Evolutionary conservation across 53 echinoderm and acorn worm genomes (phyloP).

Genomic region (Stichopus horrens): DNA sequence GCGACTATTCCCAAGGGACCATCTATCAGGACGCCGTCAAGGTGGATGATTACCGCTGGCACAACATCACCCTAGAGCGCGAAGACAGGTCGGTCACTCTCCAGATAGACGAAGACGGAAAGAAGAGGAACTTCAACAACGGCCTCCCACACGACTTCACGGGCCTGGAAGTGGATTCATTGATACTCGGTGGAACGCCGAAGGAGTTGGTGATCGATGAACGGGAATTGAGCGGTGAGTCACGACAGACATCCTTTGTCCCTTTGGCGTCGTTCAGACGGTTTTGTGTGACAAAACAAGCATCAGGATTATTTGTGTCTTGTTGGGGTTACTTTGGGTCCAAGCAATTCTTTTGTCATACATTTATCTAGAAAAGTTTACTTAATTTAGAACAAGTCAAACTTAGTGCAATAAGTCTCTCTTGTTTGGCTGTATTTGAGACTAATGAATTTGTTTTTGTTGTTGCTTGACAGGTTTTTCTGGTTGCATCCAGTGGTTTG

Average conservation of each 20-base stretch:
- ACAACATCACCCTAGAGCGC: slow-evolving; percentile 64
- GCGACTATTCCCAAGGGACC: slow-evolving; percentile 54
- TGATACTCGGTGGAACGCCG: slow-evolving; percentile 75
- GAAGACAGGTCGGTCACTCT: slow-evolving; percentile 64
- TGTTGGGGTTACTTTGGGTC: too few species aligned
- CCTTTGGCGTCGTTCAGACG: too few species aligned
- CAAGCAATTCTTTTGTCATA: too few species aligned
- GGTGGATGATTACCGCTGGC: slow-evolving; percentile 72
- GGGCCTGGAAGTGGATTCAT: slow-evolving; percentile 60
- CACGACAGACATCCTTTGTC: not conserved
- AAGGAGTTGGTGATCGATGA: slow-evolving; percentile 61
- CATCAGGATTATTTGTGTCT: too few species aligned
- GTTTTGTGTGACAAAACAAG: too few species aligned
- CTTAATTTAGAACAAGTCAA: too few species aligned
- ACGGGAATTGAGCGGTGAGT: slow-evolving; percentile 59
- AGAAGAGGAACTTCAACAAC: slow-evolving; percentile 49
- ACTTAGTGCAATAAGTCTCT: too few species aligned
- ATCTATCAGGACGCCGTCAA: slow-evolving; percentile 45
- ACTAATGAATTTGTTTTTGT: not conserved
- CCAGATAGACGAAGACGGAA: slow-evolving; percentile 52
- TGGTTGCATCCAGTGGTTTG: slow-evolving; percentile 78
- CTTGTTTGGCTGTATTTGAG: not conserved
- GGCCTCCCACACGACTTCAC: slow-evolving; percentile 80
- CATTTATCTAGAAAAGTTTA: too few species aligned
- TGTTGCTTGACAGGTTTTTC: slow-evolving; percentile 59